Evolutionary conservation across 2,888 invertebrate genomes (phyloP).

Genomic region (Tyria jacobaeae): DNA sequence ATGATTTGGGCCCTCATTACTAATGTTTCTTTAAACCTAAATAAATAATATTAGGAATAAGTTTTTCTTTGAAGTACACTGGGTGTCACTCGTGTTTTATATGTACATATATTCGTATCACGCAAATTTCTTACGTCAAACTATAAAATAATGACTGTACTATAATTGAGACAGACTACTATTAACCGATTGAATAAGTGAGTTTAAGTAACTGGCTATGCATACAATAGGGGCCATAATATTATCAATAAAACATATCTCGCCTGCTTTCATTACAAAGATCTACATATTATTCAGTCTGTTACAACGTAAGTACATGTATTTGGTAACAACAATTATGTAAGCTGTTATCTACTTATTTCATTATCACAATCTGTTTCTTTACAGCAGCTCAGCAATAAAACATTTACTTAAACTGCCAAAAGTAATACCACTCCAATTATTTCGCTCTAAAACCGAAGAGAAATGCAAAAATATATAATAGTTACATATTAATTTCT

Average conservation of each 20-base stretch:
- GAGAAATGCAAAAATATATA: constrained; percentile 31
- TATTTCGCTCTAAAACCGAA: constrained; percentile 40
- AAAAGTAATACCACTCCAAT: constrained; percentile 22
- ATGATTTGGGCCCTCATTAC: neutral
- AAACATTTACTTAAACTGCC: constrained; percentile 8
- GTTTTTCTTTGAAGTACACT: neutral
- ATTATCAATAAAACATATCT: constrained; percentile 44
- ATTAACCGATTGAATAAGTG: neutral
- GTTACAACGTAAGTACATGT: constrained; percentile 17
- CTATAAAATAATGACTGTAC: no score
- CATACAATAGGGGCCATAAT: constrained; percentile 7
- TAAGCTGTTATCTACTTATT: constrained; percentile 30
- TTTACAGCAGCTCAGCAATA: constrained; percentile 16
- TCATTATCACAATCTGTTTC: constrained; percentile 27
- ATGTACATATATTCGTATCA: neutral
- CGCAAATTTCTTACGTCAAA: neutral
- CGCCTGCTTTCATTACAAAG: constrained; percentile 33
- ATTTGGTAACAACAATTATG: constrained; percentile 43
- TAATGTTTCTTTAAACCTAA: neutral
- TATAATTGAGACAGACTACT: no score
- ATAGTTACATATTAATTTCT: constrained; percentile 18
- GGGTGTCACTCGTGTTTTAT: neutral
- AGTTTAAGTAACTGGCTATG: neutral
- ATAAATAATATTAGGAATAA: no score
- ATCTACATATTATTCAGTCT: constrained; percentile 49